Evolutionary conservation across 2,797 vertebrate genomes (phyloP), one percentile per base, ranked within the genome.

Genomic region (Chloroceryle amazona): DNA sequence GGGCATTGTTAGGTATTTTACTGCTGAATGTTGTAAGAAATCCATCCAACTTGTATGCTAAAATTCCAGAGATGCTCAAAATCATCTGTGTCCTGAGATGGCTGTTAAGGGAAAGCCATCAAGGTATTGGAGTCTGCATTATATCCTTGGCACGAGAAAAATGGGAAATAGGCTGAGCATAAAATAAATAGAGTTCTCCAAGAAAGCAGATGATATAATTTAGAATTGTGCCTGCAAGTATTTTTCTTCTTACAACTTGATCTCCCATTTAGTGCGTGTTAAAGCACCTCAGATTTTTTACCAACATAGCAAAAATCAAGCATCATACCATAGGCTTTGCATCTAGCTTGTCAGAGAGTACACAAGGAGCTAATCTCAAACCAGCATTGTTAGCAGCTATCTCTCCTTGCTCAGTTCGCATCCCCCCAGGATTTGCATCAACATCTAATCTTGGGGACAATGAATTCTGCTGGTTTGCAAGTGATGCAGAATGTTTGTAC

Each of bases 1-100:
- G 42, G 31, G 25, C 51, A 90, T 94, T 96, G 86, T 96, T 87
- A 92, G 81, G 49, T 85, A 31, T 90, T 95, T 95, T 72, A 80
- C 71, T 76, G 81, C 81, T 89, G 70, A 86, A 75, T 13, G 2
- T 85, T 46, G 16, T 47, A 94, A 90, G 67, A 90, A 91, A 92
- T 81, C 60, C 82, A 82, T 47, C 39, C 68, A 89, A 79, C 73
- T 67, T 62, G 19, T 89, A 76, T 74, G 52, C 76, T 93, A 47
- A 89, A 95, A 94, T 96, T 95, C 90, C 90, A 86, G 90, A 92
- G 49, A 82, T 86, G 73, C 49, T 91, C 83, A 67, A 93, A 95
- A 71, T 93, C 79, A 79, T 85, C 80, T 81, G 51, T 92, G 78
- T 75, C 81, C 83, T 90, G 60, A 90, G n/a, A 94, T n/a, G 81